Percentiles rank a stretch among this genome's conserved stretches.
phyloP scores from a whole-genome alignment of 2,888 invertebrate genomes.

The Drepanosiphum platanoidis region DNA sequence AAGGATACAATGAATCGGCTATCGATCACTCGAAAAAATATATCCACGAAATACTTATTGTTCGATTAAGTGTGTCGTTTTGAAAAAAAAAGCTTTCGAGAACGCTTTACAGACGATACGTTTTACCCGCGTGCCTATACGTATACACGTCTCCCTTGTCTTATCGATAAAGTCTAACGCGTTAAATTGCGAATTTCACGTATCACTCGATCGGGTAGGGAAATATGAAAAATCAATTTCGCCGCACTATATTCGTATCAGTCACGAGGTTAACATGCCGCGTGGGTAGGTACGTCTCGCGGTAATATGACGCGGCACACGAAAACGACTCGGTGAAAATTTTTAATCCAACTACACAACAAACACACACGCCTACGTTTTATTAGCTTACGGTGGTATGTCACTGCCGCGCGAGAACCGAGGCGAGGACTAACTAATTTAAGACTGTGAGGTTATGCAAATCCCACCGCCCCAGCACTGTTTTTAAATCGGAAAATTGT shows the following conservation, averaged over 20 bases:
- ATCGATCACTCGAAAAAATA: no score
- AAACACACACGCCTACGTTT: neutral
- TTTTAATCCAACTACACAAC: neutral
- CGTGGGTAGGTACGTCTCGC: no score
- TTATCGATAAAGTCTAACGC: neutral
- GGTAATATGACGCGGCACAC: no score
- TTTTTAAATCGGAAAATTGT: neutral
- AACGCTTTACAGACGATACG: no score
- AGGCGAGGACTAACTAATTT: neutral
- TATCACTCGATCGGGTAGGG: neutral
- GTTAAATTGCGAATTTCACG: neutral
- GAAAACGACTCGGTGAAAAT: no score
- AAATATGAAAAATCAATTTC: slow-evolving; percentile 26
- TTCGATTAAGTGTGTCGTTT: neutral
- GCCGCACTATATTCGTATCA: neutral
- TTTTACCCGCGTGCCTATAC: no score
- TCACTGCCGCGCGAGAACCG: neutral
- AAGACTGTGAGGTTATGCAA: neutral
- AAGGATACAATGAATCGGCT: no score
- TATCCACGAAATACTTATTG: neutral
- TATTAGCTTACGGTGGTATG: neutral
- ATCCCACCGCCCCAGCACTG: neutral
- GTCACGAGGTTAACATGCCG: neutral
- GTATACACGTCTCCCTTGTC: neutral
- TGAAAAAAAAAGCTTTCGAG: no score